Percentiles rank a stretch among this genome's conserved stretches.
phyloP scores from a whole-genome alignment of 1,140 invertebrate genomes.

The Eurosta solidaginis region DNA sequence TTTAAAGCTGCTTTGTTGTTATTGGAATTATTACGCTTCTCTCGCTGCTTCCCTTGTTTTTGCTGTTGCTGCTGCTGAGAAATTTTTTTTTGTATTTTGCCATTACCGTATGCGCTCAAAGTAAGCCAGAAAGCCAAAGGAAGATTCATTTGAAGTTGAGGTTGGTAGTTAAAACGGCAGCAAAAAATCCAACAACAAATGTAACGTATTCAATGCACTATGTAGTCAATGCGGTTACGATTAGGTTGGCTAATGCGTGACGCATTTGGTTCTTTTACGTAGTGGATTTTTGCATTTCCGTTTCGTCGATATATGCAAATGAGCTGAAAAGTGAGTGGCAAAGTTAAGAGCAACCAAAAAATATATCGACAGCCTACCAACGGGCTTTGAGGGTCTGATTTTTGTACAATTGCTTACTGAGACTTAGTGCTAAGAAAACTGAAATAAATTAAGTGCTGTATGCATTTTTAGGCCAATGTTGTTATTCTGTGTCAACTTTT shows the following conservation, averaged over 20 bases:
- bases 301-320: not conserved
- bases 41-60: not conserved
- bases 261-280: not conserved
- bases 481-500: too few relatives aligned
- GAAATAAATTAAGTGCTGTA: too few relatives aligned
- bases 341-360: not conserved
- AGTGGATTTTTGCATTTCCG: conserved; percentile 19
- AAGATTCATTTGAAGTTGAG: not conserved
- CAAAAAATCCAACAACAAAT: not conserved
- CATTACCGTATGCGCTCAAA: not conserved
- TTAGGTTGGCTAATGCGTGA: not conserved
- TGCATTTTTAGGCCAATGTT: too few relatives aligned
- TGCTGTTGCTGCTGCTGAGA: not conserved
- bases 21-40: not conserved
- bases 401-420: too few relatives aligned
- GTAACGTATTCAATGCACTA: too few relatives aligned
- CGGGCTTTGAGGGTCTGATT: too few relatives aligned
- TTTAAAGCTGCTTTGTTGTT: conserved; percentile 11
- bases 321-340: not conserved
- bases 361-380: not conserved
- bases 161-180: not conserved
- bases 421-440: too few relatives aligned
- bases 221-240: not conserved
- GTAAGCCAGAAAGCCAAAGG: not conserved
- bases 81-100: not conserved